phyloP scores from a whole-genome alignment of 2,113 vertebrate genomes.

The Jaculus jaculus region DNA sequence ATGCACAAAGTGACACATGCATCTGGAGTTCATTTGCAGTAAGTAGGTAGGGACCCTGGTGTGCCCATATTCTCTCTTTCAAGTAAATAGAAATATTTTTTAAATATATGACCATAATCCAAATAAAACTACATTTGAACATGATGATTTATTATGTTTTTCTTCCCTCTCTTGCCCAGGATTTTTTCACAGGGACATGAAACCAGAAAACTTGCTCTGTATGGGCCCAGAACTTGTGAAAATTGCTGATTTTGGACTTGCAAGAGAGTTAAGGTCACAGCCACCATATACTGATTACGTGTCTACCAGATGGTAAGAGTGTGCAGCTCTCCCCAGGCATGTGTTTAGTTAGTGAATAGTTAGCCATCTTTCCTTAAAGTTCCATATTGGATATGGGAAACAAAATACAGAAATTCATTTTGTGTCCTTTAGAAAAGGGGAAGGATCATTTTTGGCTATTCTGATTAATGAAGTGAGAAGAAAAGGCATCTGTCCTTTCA shows the following conservation, averaged over 20 bases:
- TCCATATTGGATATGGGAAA: not conserved
- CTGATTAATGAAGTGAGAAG: not conserved
- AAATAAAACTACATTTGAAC: not conserved
- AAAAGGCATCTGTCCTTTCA: not conserved
- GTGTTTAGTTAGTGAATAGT: not conserved
- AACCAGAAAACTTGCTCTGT: constrained; percentile 98
- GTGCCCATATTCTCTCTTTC: no score
- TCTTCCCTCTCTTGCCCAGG: constrained; percentile 79
- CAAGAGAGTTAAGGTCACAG: constrained; percentile 96
- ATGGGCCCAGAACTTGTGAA: constrained; percentile 98
- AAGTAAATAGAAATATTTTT: no score
- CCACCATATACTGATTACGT: constrained; percentile 99
- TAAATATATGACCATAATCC: not conserved
- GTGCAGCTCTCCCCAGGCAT: not conserved
- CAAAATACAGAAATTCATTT: not conserved
- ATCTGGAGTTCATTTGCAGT: no score
- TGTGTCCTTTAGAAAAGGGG: not conserved
- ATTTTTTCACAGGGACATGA: constrained; percentile 99
- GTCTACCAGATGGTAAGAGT: constrained; percentile 95
- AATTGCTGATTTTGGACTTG: constrained; percentile 98
- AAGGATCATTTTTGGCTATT: not conserved
- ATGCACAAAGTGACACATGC: no score
- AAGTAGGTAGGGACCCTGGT: no score
- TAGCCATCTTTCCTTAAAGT: not conserved
- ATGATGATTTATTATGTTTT: not conserved